A percentile compares a stretch with the other conserved stretches of the same genome.
Evolutionary conservation across 2,797 vertebrate species (phyloP).

Genomic region (Malurus leucopterus): DNA sequence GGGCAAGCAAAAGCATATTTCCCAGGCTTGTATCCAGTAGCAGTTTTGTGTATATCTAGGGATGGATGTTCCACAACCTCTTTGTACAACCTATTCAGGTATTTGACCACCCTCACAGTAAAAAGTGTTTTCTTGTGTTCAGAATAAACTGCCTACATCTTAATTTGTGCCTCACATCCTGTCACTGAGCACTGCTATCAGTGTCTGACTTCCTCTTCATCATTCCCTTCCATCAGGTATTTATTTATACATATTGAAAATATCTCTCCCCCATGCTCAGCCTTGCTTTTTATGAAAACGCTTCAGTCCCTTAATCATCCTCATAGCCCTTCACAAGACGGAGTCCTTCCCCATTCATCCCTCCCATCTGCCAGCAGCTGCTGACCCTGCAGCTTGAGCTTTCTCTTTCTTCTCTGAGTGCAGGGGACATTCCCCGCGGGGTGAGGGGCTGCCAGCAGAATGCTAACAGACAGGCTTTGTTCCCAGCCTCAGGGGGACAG

Average conservation of each 20-base stretch:
- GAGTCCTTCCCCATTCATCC: background rate
- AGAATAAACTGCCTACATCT: background rate
- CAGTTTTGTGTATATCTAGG: background rate
- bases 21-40: background rate
- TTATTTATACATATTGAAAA: background rate
- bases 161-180: background rate
- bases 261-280: background rate
- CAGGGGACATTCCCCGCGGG: background rate
- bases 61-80: background rate
- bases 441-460: background rate
- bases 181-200: background rate
- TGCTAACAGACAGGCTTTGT: conserved; percentile 17
- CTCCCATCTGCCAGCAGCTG: background rate
- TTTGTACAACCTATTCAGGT: background rate
- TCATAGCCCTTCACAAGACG: background rate
- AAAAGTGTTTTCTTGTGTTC: background rate
- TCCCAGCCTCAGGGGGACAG: background rate
- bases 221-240: background rate
- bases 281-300: background rate
- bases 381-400: background rate
- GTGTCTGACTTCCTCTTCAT: background rate
- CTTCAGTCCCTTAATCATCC: background rate
- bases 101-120: background rate
- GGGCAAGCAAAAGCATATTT: background rate
- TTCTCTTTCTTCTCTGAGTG: background rate